Evolutionary conservation across 1,140 invertebrate species (phyloP), one percentile per base, ranked within the genome.

Genomic region (Acromyrmex charruanus): DNA sequence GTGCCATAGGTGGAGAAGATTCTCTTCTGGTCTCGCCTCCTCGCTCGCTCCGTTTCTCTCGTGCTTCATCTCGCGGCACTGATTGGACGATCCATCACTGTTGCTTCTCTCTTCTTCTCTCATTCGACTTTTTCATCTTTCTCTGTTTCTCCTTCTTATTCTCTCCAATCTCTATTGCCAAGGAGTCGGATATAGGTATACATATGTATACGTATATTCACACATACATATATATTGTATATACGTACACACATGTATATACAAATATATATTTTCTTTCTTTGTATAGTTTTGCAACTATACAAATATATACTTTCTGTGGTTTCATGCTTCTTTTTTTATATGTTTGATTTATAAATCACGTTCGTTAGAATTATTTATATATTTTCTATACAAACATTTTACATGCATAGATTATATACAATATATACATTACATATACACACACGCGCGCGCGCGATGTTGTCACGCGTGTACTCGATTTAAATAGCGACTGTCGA

Each of bases 11-110:
- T 93, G 92, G 93, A 88, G 90, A 91, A 87, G 87, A 91, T 90
- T 90, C 77, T 90, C 88, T 77, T 77, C 44, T 74, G 80, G 80
- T 87, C 81, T 86, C 80, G 80, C 79, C 25, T 85, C 61, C 79
- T 66, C 82, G 74, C 89, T 85, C 87, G 81, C 86, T 77, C 77
- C 86, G 90, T 86, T 87, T 93, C 92, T 91, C 91, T 89, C 89
- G 94, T 95, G 94, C 94, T 95, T 94, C 94, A 95, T 95, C 95
- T 95, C 94, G 93, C 93, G 93, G 95, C 95, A 95, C 95, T 95
- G 95, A 95, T 95, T 95, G 95, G 95, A 95, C 95, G 94, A 95
- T 95, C 95, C 95, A 95, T 95, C 95, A 95, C 95, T 89, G 91
- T 79, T 66, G 88, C 90, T 87, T 92, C 91, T 93, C 88, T 92